Base-by-base conservation (phyloP, 1,140 invertebrate species). In the Listronotus oregonensis region DNA sequence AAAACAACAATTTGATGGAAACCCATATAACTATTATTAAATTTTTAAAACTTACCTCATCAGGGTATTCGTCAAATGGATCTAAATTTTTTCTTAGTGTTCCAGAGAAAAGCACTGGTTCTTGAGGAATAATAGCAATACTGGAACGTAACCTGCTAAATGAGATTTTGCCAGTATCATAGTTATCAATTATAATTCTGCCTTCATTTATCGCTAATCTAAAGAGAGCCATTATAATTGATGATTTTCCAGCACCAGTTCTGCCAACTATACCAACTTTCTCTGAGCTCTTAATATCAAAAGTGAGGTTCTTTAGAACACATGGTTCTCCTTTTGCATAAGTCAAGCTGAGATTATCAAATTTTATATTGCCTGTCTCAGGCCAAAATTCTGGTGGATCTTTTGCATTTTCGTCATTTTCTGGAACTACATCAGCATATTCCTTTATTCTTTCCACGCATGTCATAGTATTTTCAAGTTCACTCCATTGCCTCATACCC, bases 401-500 rank as follows among this genome's bases (percentile, higher is more conserved):
- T 11, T 10, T 54, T 11, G 54, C 5, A 18, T 43, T 57, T 55
- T 59, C 17, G 18, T 62, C 58, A 32, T 71, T 68, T 77, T 94
- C 92, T n/a, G 85, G 84, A 62, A 85, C 83, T 37, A 37, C 34
- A 37, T 37, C 34, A 37, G 34, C 34, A 37, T 37, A 37, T 8
- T 37, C 34, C 7, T 37, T 9, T 37, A 37, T 37, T 37, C 34
- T 37, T 37, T 37, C 34, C 8, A 37, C 34, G 34, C 34, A 37
- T 37, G 34, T 37, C 34, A 37, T 37, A 3, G 8, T 37, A 37
- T 37, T 37, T 37, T 37, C 34, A 27, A 91, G 78, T 73, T 92
- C 89, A 0, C 93, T 90, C n/a, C 90, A 92, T 72, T 96, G 93
- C 52, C 93, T 78, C 80, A 95, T 88, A 5, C 89, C 91, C 87